A percentile compares a stretch with the other conserved stretches of the same genome.
These are phyloP conservation scores for Phaedon cochleariae DNA, from an alignment of 2,888 invertebrate genomes.

Conservation along the genomic window DNA sequence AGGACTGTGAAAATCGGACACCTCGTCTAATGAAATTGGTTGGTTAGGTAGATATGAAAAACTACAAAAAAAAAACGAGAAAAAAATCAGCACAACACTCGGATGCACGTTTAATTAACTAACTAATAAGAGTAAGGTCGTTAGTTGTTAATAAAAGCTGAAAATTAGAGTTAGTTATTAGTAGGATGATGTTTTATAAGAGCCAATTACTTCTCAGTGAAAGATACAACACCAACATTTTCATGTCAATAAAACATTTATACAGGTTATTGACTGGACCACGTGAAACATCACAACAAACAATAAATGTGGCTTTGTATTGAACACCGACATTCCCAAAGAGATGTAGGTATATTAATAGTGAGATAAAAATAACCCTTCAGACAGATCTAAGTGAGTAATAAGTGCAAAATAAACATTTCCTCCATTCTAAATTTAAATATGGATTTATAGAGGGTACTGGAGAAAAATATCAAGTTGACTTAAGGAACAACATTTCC, in stretches of 20 bases:
- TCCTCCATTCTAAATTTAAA: slow-evolving; percentile 27
- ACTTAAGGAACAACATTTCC: too few relatives aligned
- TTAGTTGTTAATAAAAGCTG: neutral
- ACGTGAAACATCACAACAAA: neutral
- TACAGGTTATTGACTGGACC: neutral
- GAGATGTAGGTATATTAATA: slow-evolving; percentile 9
- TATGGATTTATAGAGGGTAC: slow-evolving; percentile 2
- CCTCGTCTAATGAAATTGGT: too few relatives aligned
- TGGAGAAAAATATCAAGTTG: neutral
- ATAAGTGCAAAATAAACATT: slow-evolving; percentile 36
- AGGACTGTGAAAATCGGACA: too few relatives aligned
- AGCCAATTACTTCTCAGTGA: neutral
- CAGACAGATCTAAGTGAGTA: slow-evolving; percentile 31
- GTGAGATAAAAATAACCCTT: slow-evolving; percentile 28
- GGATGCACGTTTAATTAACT: too few relatives aligned
- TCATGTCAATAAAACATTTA: neutral
- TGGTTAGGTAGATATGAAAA: too few relatives aligned
- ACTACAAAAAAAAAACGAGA: too few relatives aligned
- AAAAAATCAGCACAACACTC: too few relatives aligned
- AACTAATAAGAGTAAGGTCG: too few relatives aligned
- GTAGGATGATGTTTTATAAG: too few relatives aligned
- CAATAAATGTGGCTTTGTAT: neutral
- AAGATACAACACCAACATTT: neutral
- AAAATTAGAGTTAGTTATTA: neutral
- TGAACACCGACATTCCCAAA: neutral